Conservation (phyloP, 1,140 invertebrate species). For the Zaprionus ghesquierei region DNA sequence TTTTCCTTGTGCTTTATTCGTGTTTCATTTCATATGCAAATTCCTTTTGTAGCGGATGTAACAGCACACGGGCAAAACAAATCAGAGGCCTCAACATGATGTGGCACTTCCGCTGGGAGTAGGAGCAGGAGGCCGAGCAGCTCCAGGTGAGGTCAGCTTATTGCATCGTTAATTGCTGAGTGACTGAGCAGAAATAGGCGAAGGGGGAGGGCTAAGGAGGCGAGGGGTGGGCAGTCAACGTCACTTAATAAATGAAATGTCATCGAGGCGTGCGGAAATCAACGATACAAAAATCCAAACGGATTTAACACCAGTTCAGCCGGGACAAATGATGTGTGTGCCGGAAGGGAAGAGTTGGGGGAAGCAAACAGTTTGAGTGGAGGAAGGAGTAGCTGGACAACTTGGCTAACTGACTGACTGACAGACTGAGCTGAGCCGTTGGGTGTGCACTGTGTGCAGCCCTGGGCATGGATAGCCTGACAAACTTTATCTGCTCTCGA, state of each 20-base stretch:
- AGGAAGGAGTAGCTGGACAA: not conserved
- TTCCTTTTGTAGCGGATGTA: slow-evolving; percentile 76
- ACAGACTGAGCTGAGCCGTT: slow-evolving; percentile 24
- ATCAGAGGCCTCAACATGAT: slow-evolving; percentile 67
- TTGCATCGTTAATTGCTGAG: slow-evolving; percentile 74
- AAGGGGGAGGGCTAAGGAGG: not conserved
- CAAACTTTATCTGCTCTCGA: slow-evolving; percentile 66
- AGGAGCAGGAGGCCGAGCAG: not conserved
- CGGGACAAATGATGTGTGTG: slow-evolving; percentile 45
- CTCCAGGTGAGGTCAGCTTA: slow-evolving; percentile 62
- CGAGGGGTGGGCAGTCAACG: slow-evolving; percentile 16
- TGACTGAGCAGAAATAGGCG: slow-evolving; percentile 46
- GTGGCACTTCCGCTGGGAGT: slow-evolving; percentile 37
- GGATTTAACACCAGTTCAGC: slow-evolving; percentile 66
- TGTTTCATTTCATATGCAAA: slow-evolving; percentile 79
- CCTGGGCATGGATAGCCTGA: slow-evolving; percentile 55
- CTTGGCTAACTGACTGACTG: slow-evolving; percentile 12
- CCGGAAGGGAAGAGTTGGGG: not conserved
- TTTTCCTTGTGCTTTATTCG: slow-evolving; percentile 23
- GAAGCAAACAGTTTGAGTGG: no score
- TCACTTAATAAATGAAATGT: slow-evolving; percentile 80
- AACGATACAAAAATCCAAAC: slow-evolving; percentile 57
- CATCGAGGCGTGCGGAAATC: slow-evolving; percentile 77
- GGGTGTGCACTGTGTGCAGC: slow-evolving; percentile 34
- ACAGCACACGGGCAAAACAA: slow-evolving; percentile 70